Percentiles rank a stretch among this genome's conserved stretches.
Conservation (phyloP, 2,888 invertebrate species). For the Lithophane ornitopus region DNA sequence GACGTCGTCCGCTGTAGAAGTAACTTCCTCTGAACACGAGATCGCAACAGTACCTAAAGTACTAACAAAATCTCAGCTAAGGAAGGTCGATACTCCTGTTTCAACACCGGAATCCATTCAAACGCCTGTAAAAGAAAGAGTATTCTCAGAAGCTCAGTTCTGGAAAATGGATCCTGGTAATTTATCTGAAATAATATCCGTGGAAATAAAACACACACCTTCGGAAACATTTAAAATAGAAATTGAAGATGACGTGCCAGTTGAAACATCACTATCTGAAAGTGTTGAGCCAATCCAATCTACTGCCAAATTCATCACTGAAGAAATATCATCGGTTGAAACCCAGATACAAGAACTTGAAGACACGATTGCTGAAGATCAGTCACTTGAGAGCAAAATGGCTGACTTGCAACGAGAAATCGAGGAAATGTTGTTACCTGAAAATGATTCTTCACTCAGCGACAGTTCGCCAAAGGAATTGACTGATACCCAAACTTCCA, state of each 20-base stretch:
- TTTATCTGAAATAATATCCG: conserved; percentile 76
- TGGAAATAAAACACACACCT: conserved; percentile 71
- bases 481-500: conserved; percentile 76
- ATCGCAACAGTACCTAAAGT: conserved; percentile 22
- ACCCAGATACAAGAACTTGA: conserved; percentile 57
- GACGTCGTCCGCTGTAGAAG: conserved; percentile 63
- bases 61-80: conserved; percentile 48
- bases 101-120: conserved; percentile 84
- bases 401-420: conserved; percentile 88
- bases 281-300: conserved; percentile 34
- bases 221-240: conserved; percentile 50
- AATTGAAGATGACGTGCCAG: conserved; percentile 39
- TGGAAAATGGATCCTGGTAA: conserved; percentile 84
- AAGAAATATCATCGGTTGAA: conserved; percentile 67
- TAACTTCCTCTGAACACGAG: conserved; percentile 70
- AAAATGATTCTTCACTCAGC: conserved; percentile 85
- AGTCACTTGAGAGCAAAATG: conserved; percentile 87
- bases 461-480: conserved; percentile 82
- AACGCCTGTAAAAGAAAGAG: conserved; percentile 85
- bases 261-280: conserved; percentile 31
- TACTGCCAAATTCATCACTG: conserved; percentile 58
- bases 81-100: conserved; percentile 71
- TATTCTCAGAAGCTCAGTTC: conserved; percentile 86
- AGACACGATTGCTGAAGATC: conserved; percentile 80
- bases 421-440: conserved; percentile 87